Conservation (phyloP, 2,797 vertebrate genomes). For the Enteromius unitaeniatus region DNA sequence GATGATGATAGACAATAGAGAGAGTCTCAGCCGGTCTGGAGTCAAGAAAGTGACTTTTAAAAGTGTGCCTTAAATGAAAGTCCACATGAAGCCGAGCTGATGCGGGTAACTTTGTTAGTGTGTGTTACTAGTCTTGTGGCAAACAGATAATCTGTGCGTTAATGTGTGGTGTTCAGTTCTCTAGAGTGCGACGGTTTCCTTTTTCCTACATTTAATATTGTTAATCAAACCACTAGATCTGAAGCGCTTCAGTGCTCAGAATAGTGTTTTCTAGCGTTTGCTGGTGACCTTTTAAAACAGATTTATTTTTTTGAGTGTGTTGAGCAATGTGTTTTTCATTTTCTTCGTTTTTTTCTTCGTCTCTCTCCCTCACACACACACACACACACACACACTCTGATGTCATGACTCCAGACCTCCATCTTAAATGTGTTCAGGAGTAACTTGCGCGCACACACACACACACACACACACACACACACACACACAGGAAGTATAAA, state of each 20-base stretch:
- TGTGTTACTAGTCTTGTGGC: not conserved
- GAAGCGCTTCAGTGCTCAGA: not conserved
- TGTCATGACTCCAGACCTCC: slow-evolving; percentile 12
- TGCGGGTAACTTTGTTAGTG: not conserved
- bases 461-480: slow-evolving; percentile 20
- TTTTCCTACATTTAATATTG: no score
- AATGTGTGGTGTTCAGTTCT: no score
- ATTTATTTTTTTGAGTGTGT: not conserved
- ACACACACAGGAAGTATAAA: slow-evolving; percentile 3
- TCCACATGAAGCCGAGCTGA: not conserved
- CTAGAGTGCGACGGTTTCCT: no score
- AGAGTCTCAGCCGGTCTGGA: not conserved
- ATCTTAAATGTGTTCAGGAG: slow-evolving; percentile 20
- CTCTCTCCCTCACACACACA: not conserved
- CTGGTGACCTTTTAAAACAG: not conserved
- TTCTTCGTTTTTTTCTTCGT: not conserved
- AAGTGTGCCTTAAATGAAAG: not conserved
- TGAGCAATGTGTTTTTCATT: slow-evolving; percentile 33
- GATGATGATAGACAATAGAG: slow-evolving; percentile 54
- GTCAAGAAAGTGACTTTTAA: not conserved
- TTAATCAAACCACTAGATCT: not conserved
- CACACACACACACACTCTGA: not conserved
- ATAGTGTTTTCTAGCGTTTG: not conserved
- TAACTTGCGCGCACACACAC: not conserved
- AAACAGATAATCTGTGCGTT: not conserved